Evolutionary conservation across 2,113 vertebrate genomes (phyloP).

Genomic region (Elephantulus edwardii): DNA sequence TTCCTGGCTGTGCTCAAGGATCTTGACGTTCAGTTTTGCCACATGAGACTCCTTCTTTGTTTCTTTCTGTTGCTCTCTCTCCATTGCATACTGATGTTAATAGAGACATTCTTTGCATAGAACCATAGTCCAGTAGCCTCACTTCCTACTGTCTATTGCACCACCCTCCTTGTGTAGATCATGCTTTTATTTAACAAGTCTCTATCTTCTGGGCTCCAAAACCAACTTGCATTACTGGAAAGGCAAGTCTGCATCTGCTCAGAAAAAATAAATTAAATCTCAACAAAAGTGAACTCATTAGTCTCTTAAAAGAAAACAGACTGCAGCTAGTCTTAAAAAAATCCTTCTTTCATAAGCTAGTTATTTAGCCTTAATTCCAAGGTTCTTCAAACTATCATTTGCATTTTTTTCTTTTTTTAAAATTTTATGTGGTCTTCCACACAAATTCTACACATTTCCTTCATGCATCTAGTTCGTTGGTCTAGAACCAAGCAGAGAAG

Average conservation of each 20-base stretch:
- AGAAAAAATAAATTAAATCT: not conserved
- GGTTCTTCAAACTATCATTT: not conserved
- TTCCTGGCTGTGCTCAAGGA: not conserved
- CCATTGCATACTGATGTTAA: not conserved
- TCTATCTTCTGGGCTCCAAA: slow-evolving; percentile 12
- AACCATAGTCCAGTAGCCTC: not conserved
- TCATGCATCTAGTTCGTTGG: not conserved
- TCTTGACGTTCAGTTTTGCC: not conserved
- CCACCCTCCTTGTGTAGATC: not conserved
- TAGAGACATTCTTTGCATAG: not conserved
- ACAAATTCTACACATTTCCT: not conserved
- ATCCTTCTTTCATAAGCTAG: not conserved
- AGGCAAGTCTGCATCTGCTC: not conserved
- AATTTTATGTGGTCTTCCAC: not conserved
- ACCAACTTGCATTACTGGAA: not conserved
- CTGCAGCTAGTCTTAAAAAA: not conserved
- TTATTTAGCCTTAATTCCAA: slow-evolving; percentile 14
- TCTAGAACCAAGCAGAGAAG: not conserved
- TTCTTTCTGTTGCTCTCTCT: not conserved
- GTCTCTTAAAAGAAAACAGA: slow-evolving; percentile 14
- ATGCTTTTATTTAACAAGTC: not conserved
- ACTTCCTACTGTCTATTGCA: not conserved
- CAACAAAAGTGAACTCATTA: not conserved
- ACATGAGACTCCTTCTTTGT: not conserved
- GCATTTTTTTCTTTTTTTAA: too few relatives aligned